Evolutionary conservation across 2,113 vertebrate species (phyloP).

Genomic region (Leptodactylus fuscus): DNA sequence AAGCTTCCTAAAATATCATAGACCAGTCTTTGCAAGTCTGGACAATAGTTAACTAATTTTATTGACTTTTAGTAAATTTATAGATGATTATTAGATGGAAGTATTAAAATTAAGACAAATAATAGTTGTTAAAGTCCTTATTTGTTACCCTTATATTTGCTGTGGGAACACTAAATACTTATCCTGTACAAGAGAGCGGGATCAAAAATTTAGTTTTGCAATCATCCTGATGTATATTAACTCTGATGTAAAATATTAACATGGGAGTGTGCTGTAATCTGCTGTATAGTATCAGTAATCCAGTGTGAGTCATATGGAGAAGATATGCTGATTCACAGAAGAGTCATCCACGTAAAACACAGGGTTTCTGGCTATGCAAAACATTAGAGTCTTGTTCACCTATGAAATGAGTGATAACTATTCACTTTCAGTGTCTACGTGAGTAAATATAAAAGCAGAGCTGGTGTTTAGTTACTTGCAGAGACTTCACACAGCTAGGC

Average conservation of each 20-base stretch:
- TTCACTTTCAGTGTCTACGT: background rate
- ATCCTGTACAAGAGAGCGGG: background rate
- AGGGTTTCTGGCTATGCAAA: background rate
- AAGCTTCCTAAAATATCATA: too few relatives aligned
- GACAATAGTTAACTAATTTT: too few relatives aligned
- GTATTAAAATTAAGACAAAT: too few relatives aligned
- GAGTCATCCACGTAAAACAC: slow-evolving; percentile 22
- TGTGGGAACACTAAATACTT: too few relatives aligned
- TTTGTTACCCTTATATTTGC: too few relatives aligned
- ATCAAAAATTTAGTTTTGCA: background rate
- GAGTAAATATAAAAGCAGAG: background rate
- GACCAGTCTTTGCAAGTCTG: too few relatives aligned
- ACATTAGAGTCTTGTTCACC: background rate
- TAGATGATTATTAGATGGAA: too few relatives aligned
- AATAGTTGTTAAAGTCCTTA: too few relatives aligned
- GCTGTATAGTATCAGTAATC: background rate
- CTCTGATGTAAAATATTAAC: background rate
- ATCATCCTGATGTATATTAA: background rate
- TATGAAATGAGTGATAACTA: background rate
- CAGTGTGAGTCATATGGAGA: slow-evolving; percentile 12
- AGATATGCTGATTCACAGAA: slow-evolving; percentile 6
- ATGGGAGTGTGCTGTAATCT: background rate
- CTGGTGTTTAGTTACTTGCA: background rate
- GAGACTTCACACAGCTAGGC: background rate
- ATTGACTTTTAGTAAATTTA: too few relatives aligned